Evolutionary conservation across 2,797 vertebrate species (phyloP), one percentile per base, ranked within the genome.

Genomic region (Urophycis tenuis): DNA sequence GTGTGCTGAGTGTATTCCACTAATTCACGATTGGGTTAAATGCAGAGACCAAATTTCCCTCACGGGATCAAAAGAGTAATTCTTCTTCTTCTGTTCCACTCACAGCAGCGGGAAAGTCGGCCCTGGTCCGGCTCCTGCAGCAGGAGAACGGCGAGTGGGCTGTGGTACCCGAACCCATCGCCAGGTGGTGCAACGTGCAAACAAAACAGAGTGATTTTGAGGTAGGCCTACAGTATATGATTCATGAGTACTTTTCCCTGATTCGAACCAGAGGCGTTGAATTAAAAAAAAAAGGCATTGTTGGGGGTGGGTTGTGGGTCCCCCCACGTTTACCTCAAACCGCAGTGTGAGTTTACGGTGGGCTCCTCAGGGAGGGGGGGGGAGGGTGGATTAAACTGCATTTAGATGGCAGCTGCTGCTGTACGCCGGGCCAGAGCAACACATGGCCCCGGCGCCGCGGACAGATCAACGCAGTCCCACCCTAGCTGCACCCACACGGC

Each of bases 151-250:
- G 90, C 14, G 95, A 96, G 5, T 98, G 97, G 96, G 95, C 97
- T 29, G 94, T 98, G 25, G 95, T 98, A 80, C 95, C 94, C 0
- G 97, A 98, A 77, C 97, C 97, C 0, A 88, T 99, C 87, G 96
- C 95, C 81, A 95, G 95, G 17, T 98, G 97, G 97, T 98, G 97
- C 94, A 96, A 95, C 39, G 93, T 98, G 19, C 95, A 96, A 83
- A 94, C 90, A 78, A 83, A 89, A 1, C 87, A 90, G 41, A 84
- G 88, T 1, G 94, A 96, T 0, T 93, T 91, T 78, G 92, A 97
- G 97, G 97, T 41, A 41, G 2, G n/a, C n/a, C n/a, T n/a, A n/a
- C 39, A 3, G 39, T 41, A 15, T 41, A 15, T 14, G 1, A 41
- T 17, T 41, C 14, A 41, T 41, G 14, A 3, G 17, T 34, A 41